Percentiles rank a stretch among this genome's conserved stretches.
phyloP scores from a whole-genome alignment of 2,113 vertebrate genomes.

The Barnardius zonarius region DNA sequence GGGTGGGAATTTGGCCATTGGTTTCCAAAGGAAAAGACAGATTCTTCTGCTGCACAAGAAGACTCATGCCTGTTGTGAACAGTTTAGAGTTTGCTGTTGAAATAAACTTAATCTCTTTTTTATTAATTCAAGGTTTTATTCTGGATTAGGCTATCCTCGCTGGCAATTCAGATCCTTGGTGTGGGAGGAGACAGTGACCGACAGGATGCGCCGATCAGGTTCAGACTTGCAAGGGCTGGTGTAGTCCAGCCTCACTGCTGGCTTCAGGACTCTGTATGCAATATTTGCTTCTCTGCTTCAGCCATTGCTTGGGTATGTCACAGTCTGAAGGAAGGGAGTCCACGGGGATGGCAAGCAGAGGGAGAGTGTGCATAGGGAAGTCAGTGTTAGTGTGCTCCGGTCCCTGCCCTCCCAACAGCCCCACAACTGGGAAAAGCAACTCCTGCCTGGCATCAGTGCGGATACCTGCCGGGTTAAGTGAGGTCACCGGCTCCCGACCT shows the following conservation, averaged over 20 bases:
- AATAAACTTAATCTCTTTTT: neutral
- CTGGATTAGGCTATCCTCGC: neutral
- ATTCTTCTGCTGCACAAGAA: neutral
- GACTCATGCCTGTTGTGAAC: neutral
- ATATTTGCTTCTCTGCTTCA: neutral
- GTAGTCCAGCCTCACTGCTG: neutral
- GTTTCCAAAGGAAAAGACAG: neutral
- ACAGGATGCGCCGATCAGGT: neutral
- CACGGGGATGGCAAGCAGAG: neutral
- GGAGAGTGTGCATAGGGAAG: neutral
- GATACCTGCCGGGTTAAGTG: neutral
- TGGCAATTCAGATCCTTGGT: neutral
- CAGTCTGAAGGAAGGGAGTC: neutral
- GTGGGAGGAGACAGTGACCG: neutral
- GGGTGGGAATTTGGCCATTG: neutral
- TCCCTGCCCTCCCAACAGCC: neutral
- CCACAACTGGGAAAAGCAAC: neutral
- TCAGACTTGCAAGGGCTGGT: neutral
- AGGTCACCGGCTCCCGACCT: neutral
- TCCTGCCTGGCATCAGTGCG: fast-evolving
- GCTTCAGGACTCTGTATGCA: fast-evolving
- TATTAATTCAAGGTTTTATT: neutral
- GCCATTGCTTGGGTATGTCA: neutral
- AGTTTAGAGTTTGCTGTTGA: neutral
- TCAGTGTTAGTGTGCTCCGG: neutral